Base-by-base conservation (phyloP, 2,113 vertebrate species). In the Megaceryle maxima region DNA sequence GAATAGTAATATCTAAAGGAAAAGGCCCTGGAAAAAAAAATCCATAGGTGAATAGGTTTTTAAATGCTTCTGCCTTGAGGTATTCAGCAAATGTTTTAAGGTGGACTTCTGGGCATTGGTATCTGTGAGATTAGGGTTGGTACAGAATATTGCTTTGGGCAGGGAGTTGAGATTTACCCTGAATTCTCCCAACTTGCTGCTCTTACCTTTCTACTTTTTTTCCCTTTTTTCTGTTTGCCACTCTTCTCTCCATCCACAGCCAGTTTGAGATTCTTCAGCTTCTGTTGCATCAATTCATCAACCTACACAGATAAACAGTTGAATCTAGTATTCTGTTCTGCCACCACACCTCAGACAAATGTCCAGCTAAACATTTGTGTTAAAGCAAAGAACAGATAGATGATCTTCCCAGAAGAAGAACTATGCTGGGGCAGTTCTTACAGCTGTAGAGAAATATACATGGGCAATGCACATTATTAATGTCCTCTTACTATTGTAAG, bases 211-310 rank as follows among this genome's bases (percentile, higher is more conserved):
- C 72, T 41, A 77, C 95, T 59, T 90, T 98, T 97, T 73, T 93
- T 97, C 41, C 94, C 92, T 67, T 95, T 98, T 66, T 77, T 83
- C n/a, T 39, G 44, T 33, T 95, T 92, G 89, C 55, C 19, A 3
- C 91, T 97, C 39, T 87, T 97, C 48, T 98, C 98, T 83, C 93
- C 97, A 96, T 98, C 98, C 89, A 99, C 96, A 19, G 96, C 91
- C 44, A 98, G 67, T 46, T 95, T 99, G 51, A 99, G 94, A 46
- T 97, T 98, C 91, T 97, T 95, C 33, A 99, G 92, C 9, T 99
- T 98, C 83, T 98, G 98, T 20, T 98, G 95, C 98, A 99, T 99
- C 83, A 98, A 39, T 69, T 98, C 97, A 73, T 98, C 98, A 4
- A 99, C 98, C 99, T 99, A n/a, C 62, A 28, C 29, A 26, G 85